Conservation (phyloP, 2,113 vertebrate genomes). For the Clarias gariepinus region DNA sequence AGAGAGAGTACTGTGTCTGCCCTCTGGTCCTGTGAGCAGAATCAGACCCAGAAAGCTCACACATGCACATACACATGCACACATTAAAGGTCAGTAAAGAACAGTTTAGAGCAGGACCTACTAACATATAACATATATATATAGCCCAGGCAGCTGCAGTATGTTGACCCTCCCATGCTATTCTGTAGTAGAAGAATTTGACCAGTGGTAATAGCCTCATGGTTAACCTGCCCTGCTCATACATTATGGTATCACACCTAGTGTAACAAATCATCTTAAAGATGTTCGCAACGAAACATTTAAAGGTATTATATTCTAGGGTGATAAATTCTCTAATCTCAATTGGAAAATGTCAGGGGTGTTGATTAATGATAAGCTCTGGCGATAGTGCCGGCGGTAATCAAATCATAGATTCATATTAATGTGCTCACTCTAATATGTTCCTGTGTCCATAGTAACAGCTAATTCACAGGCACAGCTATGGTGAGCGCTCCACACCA, state of each 20-base stretch:
- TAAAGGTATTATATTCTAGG: not conserved
- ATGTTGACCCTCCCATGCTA: not conserved
- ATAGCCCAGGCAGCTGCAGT: no score
- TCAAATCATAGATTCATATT: constrained; percentile 8
- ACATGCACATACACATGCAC: not conserved
- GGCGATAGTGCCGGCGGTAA: not conserved
- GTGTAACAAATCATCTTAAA: not conserved
- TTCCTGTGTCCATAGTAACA: not conserved
- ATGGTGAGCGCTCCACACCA: not conserved
- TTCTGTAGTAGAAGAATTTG: not conserved
- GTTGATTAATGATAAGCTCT: not conserved
- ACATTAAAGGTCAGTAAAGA: constrained; percentile 37
- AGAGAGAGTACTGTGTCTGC: constrained; percentile 8
- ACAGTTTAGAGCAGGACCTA: not conserved
- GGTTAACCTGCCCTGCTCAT: not conserved
- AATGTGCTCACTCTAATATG: not conserved
- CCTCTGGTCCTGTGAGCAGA: constrained; percentile 9
- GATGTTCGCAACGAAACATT: not conserved
- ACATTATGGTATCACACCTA: not conserved
- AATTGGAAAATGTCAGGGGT: not conserved
- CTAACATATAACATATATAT: no score
- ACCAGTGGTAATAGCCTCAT: not conserved
- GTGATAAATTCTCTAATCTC: not conserved
- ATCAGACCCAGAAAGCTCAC: no score
- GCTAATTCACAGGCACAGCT: not conserved